Conservation (phyloP, 1,140 invertebrate species). For the Procambarus virginalis region DNA sequence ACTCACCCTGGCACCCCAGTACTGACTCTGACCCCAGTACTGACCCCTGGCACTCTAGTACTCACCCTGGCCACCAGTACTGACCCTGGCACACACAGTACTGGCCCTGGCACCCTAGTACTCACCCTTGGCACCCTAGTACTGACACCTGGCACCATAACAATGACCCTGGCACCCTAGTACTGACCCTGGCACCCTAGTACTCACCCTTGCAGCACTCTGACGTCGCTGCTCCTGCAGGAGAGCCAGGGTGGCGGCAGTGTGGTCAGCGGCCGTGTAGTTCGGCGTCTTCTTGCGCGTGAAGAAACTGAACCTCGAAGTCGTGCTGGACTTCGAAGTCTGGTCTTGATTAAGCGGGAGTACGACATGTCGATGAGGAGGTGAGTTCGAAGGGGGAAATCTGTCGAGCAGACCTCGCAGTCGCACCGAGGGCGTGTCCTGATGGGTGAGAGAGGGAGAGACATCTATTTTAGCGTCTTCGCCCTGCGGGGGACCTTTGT, state of each 20-base stretch:
- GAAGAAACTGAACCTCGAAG: conserved; percentile 65
- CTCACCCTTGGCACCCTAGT: neutral
- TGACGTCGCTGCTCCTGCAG: conserved; percentile 39
- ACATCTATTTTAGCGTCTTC: neutral
- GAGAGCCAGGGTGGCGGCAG: conserved; percentile 37
- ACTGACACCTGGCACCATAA: neutral
- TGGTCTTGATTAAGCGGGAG: conserved; percentile 43
- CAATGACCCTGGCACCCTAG: neutral
- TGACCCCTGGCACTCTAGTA: neutral
- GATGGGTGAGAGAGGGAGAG: neutral
- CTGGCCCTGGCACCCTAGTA: neutral
- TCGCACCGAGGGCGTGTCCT: conserved; percentile 67
- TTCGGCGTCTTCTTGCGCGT: conserved; percentile 59
- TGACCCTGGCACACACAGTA: neutral
- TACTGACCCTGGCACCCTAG: neutral
- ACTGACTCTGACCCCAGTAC: neutral
- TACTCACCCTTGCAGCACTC: conserved; percentile 44
- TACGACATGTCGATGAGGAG: conserved; percentile 69
- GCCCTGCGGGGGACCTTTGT: too few species aligned
- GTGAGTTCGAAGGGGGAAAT: conserved; percentile 68
- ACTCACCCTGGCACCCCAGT: neutral
- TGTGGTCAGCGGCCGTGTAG: conserved; percentile 36
- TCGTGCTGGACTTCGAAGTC: conserved; percentile 37
- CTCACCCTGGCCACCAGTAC: neutral
- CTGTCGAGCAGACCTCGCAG: conserved; percentile 64